A percentile compares a stretch with the other conserved stretches of the same genome.
Conservation (phyloP, 1,140 invertebrate genomes). For the Zophobas atratus region DNA sequence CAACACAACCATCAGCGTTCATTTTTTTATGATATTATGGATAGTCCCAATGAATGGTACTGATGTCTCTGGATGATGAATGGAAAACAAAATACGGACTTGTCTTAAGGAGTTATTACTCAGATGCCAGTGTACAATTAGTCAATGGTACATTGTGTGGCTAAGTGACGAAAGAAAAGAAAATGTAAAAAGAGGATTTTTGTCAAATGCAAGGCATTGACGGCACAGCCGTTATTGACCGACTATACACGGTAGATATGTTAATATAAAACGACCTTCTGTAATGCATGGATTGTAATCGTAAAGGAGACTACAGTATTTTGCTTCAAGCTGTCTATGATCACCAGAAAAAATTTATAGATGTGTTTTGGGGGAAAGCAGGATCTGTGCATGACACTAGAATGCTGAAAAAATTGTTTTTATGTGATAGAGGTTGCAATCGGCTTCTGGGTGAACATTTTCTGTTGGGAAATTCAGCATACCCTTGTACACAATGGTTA, state of each 20-base stretch:
- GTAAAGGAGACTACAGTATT: conserved; percentile 57
- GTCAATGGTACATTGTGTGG: no score
- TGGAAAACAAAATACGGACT: no score
- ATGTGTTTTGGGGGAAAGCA: conserved; percentile 52
- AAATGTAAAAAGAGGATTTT: no score
- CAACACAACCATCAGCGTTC: background rate
- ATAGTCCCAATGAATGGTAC: background rate
- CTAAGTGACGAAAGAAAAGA: no score
- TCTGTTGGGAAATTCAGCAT: conserved; percentile 57
- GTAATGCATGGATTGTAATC: conserved; percentile 54
- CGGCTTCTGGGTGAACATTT: conserved; percentile 49
- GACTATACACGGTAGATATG: conserved; percentile 50
- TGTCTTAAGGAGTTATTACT: no score
- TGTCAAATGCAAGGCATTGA: no score
- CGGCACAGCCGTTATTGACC: no score
- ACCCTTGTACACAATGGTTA: conserved; percentile 54
- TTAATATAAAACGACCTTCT: conserved; percentile 53
- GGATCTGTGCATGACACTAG: conserved; percentile 55
- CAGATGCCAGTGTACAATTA: no score
- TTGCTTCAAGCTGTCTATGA: conserved; percentile 56
- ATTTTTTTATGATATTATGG: background rate
- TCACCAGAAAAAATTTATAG: conserved; percentile 54
- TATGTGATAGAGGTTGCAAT: conserved; percentile 31
- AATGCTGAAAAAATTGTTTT: conserved; percentile 44
- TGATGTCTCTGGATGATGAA: background rate